Percentiles rank a stretch among this genome's conserved stretches.
Conservation (phyloP, 2,797 vertebrate genomes). For the Pseudopleuronectes americanus region DNA sequence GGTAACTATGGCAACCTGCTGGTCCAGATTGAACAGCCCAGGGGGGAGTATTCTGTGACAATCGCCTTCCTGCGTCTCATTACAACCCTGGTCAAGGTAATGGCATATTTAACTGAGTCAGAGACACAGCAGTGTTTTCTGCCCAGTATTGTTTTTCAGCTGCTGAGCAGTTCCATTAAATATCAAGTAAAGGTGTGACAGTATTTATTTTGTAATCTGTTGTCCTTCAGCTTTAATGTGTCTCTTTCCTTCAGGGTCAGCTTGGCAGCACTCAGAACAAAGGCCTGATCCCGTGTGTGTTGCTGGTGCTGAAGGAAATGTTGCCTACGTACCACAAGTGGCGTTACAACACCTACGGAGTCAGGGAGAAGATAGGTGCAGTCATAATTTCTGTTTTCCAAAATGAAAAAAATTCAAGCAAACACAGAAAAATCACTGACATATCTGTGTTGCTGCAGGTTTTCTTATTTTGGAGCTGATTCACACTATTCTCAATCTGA, state of each 20-base stretch:
- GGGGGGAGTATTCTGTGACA: conserved; percentile 94
- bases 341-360: conserved; percentile 94
- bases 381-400: not conserved
- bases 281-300: conserved; percentile 94
- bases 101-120: not conserved
- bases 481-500: conserved; percentile 96
- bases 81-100: conserved; percentile 95
- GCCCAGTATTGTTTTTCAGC: not conserved
- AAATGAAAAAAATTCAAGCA: not conserved
- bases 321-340: conserved; percentile 97
- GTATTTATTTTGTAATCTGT: not conserved
- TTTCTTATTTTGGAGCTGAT: conserved; percentile 96
- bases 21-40: conserved; percentile 94
- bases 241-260: conserved; percentile 85
- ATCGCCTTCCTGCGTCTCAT: conserved; percentile 93
- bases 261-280: conserved; percentile 96
- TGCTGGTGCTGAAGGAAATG: conserved; percentile 98
- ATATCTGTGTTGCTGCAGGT: conserved; percentile 79
- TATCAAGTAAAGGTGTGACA: not conserved
- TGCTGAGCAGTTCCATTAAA: not conserved
- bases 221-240: not conserved
- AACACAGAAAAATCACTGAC: not conserved
- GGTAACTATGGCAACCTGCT: conserved; percentile 95
- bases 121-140: no score
- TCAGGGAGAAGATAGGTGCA: conserved; percentile 94